Base-by-base conservation (phyloP, 2,888 invertebrate species). In the Disparrhopalites patrizii region DNA sequence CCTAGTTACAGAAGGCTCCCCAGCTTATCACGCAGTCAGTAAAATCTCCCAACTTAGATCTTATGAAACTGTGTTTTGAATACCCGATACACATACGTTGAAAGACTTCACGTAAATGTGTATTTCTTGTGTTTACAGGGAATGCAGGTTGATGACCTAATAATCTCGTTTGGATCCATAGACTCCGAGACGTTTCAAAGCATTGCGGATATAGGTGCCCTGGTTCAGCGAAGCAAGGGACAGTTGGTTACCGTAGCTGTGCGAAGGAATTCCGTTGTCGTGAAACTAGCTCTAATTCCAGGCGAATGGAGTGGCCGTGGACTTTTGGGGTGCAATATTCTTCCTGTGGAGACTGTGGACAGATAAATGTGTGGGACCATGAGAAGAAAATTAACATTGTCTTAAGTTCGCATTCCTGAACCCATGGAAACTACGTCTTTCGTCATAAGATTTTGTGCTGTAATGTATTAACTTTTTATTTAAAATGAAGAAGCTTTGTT, bases 301-400 rank as follows among this genome's bases (percentile, higher is more conserved):
- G 84, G 85, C 71, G 83, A 84, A 10, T 93, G 92, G 93, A 81
- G 81, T 69, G 92, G 92, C 57, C 85, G 86, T 65, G 91, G 91
- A 0, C 79, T 92, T 62, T 82, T 93, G 33, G 93, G 90, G 2
- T 88, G 87, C 77, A 86, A 85, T 76, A 84, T 88, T 73, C 79
- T 85, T 40, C 80, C 82, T 2, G 65, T 82, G 40, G 82, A 82
- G 73, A 69, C 68, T 18, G 36, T 62, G 2, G 62, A 62, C 27
- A 47, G 66, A 38, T 65, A 65, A 25, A 30, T 61, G 18, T 10
- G 3, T 7, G n/a, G n/a, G n/a, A n/a, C n/a, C n/a, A n/a, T n/a
- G n/a, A n/a, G n/a, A n/a, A n/a, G n/a, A n/a, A n/a, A n/a, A n/a
- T n/a, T n/a, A n/a, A n/a, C n/a, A n/a, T n/a, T n/a, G n/a, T n/a